Base-by-base conservation (phyloP, 2,888 invertebrate genomes). In the Pyralis farinalis region DNA sequence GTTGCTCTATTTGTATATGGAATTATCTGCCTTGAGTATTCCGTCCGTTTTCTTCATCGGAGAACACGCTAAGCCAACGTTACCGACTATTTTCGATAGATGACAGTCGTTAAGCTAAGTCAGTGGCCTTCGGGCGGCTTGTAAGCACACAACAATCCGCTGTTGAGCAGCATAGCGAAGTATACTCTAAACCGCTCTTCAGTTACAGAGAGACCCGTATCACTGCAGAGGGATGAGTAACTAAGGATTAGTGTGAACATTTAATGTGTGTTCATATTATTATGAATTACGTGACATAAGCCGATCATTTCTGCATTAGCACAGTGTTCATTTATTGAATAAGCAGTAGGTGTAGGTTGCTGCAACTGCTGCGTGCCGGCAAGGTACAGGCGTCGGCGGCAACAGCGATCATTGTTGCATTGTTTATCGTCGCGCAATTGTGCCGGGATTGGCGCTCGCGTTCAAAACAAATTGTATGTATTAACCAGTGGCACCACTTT, bases 391-490 rank as follows among this genome's bases (percentile, higher is more conserved):
- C 25, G n/a, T 43, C 47, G 53, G 25, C n/a, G 49, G 53, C 47
- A n/a, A n/a, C n/a, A 49, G 58, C 55, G 65, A 72, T 71, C 66
- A 78, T 79, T 70, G 74, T 70, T 67, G 71, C 69, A 70, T 73
- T 79, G 75, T 76, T 71, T 73, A 72, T 66, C 49, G 57, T 60
- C 63, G 58, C 66, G 66, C 66, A 71, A 71, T 73, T 67, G 73
- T 60, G 58, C 56, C 59, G 47, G 61, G 59, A 59, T 65, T 62
- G 59, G 51, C 47, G 57, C 45, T 47, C 55, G 51, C 51, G 60
- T 63, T 71, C 67, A 66, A 75, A 77, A 77, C 72, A 76, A 82
- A 82, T 82, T 81, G 73, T 80, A 81, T 81, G 72, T 71, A 72
- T 73, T 68, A 71, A 73, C 65, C 58, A 56, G 54, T 47, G 49